Evolutionary conservation across 2,888 invertebrate genomes (phyloP), one percentile per base, ranked within the genome.

Genomic region (Drosophila formosana): DNA sequence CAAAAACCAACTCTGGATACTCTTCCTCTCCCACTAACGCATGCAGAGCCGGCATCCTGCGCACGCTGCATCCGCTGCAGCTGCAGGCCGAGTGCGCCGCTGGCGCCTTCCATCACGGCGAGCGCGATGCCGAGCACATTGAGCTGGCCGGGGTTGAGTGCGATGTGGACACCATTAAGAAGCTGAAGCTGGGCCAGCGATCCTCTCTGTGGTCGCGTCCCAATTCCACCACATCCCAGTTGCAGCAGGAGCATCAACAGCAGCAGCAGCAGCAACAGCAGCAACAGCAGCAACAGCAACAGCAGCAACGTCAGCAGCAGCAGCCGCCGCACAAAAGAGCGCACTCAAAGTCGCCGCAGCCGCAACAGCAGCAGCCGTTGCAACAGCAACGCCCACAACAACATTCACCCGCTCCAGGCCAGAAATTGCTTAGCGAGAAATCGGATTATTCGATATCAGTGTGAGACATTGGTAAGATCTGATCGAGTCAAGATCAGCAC

Each of bases 371-470:
- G 74, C 91, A 90, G 67, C 88, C 80, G 69, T 58, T 80, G 63
- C 82, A 87, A 47, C 86, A 82, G 53, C 89, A 86, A 72, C 85
- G 86, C 71, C 91, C 84, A 73, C 91, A 88, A 72, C 91, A 91
- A 81, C 91, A 91, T 83, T 90, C 91, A 69, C 92, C 92, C 79
- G 92, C 91, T 75, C 88, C 90, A 72, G 80, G 79, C 93, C 90
- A 88, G 70, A 93, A 93, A 82, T 93, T 94, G 80, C 93, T 93
- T 74, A 94, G 93, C 83, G 95, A 95, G 82, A 94, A 95, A 83
- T 95, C 95, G 80, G 95, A 95, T 92, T 95, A 95, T 91, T 95
- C 95, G 69, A 95, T 95, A 92, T 95, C 95, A 77, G 95, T 96
- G 91, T 95, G 94, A 94, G 88, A 87, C 82, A 83, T 83, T 89